Evolutionary conservation across 2,797 vertebrate genomes (phyloP).

Genomic region (Platalea minor): DNA sequence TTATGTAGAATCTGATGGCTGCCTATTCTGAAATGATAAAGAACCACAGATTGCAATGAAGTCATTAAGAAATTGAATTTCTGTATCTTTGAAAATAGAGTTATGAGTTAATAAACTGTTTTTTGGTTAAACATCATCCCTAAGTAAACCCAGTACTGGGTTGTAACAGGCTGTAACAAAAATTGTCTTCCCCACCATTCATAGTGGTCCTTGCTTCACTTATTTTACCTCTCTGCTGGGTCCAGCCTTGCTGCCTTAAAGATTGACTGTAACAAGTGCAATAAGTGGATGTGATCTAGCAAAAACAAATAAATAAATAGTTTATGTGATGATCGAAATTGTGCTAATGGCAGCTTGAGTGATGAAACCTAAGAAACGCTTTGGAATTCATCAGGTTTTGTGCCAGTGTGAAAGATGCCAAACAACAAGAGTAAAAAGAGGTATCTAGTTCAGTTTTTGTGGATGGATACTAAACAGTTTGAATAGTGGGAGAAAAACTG

Average conservation of each 20-base stretch:
- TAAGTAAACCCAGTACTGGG: not conserved
- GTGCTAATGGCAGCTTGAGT: not conserved
- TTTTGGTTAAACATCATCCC: not conserved
- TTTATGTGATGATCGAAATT: not conserved
- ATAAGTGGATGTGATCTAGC: not conserved
- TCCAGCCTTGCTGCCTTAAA: not conserved
- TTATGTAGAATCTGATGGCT: not conserved
- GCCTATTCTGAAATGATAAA: not conserved
- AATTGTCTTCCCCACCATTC: not conserved
- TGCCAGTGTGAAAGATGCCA: not conserved
- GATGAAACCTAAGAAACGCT: not conserved
- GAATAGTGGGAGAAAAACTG: conserved; percentile 16
- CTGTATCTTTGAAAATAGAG: not conserved
- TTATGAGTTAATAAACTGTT: not conserved
- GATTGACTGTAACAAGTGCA: not conserved
- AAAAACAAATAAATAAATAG: not conserved
- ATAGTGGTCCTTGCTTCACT: not conserved
- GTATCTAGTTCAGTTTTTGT: not conserved
- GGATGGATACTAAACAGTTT: conserved; percentile 18
- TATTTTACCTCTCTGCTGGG: not conserved
- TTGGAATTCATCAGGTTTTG: not conserved
- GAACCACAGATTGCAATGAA: not conserved
- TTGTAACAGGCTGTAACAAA: not conserved
- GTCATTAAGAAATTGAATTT: not conserved
- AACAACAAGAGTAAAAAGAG: conserved; percentile 9